Conservation (phyloP, 2,113 vertebrate species). For the Furnarius figulus region DNA sequence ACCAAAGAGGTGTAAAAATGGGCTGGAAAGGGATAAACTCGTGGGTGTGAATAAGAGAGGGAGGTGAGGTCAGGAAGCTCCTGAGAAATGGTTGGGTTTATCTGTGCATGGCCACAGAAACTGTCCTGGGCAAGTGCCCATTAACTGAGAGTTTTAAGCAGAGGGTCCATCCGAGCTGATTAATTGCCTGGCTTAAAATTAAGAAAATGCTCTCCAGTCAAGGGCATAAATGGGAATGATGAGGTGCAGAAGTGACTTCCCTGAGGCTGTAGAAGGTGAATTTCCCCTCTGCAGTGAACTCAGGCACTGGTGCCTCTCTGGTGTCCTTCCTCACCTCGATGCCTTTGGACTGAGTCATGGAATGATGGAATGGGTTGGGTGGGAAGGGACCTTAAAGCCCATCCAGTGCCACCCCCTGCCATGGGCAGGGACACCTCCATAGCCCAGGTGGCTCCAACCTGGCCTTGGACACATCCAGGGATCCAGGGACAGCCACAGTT, state of each 20-base stretch:
- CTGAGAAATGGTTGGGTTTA: not conserved
- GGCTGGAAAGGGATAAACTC: not conserved
- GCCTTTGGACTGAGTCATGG: not conserved
- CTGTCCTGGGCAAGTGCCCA: too few relatives aligned
- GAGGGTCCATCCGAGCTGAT: not conserved
- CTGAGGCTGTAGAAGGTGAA: not conserved
- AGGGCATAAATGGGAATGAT: not conserved
- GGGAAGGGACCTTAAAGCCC: too few relatives aligned
- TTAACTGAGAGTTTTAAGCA: not conserved
- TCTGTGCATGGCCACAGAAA: not conserved
- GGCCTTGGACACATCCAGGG: not conserved
- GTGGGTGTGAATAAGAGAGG: not conserved
- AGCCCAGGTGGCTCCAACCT: too few relatives aligned
- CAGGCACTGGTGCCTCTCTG: too few relatives aligned
- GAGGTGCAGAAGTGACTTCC: not conserved
- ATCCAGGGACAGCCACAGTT: not conserved
- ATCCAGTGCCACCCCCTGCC: too few relatives aligned
- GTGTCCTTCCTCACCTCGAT: too few relatives aligned
- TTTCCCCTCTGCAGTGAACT: not conserved
- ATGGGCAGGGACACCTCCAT: too few relatives aligned
- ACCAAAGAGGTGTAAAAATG: not conserved
- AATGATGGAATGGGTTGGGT: not conserved
- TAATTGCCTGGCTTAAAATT: not conserved
- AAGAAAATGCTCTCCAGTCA: not conserved
- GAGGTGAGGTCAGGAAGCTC: not conserved